phyloP scores from a whole-genome alignment of 2,797 vertebrate species.

The Carduelis carduelis region DNA sequence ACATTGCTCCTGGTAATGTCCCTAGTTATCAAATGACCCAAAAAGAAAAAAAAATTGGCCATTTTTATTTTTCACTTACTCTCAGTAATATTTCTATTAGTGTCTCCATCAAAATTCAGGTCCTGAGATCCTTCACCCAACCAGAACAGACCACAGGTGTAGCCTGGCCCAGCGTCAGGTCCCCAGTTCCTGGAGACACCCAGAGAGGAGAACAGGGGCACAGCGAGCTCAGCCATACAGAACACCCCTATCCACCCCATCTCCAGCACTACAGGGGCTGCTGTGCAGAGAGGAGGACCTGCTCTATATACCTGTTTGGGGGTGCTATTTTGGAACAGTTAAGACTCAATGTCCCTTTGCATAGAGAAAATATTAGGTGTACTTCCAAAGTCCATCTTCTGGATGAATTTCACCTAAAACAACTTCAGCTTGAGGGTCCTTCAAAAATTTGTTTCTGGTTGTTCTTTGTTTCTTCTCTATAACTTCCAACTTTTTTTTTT shows the following conservation, averaged over 20 bases:
- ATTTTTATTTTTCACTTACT: neutral
- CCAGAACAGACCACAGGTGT: neutral
- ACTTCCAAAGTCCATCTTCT: neutral
- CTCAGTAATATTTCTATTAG: neutral
- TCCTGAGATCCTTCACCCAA: neutral
- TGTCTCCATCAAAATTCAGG: neutral
- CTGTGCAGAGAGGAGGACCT: neutral
- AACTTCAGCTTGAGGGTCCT: neutral
- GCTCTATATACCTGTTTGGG: neutral
- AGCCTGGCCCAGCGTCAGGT: neutral
- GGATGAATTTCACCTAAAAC: neutral
- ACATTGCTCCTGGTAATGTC: neutral
- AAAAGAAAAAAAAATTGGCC: neutral
- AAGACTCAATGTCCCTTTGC: neutral
- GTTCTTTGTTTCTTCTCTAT: neutral
- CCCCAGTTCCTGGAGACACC: neutral
- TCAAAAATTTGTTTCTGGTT: neutral
- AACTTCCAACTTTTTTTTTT: neutral
- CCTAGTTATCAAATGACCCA: neutral
- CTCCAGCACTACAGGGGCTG: neutral
- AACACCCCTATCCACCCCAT: fast-evolving
- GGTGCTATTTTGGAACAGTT: neutral
- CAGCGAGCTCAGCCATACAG: neutral
- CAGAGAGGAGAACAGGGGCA: neutral
- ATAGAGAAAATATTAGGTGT: neutral